phyloP scores from a whole-genome alignment of 2,113 vertebrate species.

The Sciurus niger region DNA sequence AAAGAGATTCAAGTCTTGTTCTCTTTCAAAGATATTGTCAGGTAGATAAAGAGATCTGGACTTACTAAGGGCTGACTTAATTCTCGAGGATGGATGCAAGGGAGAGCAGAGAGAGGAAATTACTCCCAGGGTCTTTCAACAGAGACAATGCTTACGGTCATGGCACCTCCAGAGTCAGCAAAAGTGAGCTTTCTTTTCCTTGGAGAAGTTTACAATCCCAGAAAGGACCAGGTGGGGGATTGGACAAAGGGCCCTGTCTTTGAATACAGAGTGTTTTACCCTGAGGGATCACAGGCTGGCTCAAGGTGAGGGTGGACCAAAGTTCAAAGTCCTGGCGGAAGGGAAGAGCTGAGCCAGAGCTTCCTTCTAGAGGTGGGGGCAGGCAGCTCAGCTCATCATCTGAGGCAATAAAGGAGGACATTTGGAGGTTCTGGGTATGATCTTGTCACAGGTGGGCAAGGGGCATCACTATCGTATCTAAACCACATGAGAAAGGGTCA shows the following conservation, averaged over 20 bases:
- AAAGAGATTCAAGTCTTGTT: background rate
- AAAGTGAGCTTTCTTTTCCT: no score
- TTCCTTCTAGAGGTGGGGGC: background rate
- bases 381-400: background rate
- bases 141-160: background rate
- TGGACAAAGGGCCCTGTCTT: background rate
- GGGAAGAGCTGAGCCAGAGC: background rate
- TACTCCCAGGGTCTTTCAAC: fast-evolving
- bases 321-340: background rate
- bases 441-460: background rate
- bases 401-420: background rate
- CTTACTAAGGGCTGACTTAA: background rate
- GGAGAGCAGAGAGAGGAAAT: no score
- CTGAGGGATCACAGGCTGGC: fast-evolving
- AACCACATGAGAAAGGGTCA: no score
- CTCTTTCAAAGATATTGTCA: background rate
- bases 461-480: no score
- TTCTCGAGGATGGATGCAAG: no score
- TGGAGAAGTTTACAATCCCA: background rate
- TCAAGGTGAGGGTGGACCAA: fast-evolving
- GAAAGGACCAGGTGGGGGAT: no score
- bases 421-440: background rate
- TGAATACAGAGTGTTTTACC: fast-evolving
- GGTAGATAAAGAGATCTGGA: background rate
- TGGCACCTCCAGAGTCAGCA: fast-evolving